Evolutionary conservation across 2,888 invertebrate species (phyloP).

Genomic region (Chrysolina haemoptera): DNA sequence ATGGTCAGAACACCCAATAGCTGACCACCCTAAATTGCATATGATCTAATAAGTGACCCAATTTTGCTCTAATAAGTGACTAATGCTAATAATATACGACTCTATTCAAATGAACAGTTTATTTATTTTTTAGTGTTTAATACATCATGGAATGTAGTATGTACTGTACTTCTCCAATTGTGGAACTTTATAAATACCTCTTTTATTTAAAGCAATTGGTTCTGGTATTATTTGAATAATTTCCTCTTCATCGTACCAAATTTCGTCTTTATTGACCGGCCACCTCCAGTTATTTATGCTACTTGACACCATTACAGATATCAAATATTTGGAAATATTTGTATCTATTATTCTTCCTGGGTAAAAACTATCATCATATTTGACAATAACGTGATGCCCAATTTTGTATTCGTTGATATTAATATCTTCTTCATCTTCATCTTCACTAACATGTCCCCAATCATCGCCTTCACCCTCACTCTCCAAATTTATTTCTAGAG

Average conservation of each 20-base stretch:
- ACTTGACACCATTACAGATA: constrained; percentile 6
- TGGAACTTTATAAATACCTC: constrained; percentile 16
- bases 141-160: constrained; percentile 13
- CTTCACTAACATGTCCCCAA: constrained; percentile 10
- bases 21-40: constrained; percentile 1
- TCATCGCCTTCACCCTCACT: constrained; percentile 16
- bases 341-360: constrained; percentile 5
- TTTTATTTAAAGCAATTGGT: constrained; percentile 12
- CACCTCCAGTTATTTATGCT: constrained; percentile 28
- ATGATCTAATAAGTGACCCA: constrained; percentile 8
- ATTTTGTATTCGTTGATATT: background rate
- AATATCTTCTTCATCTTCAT: background rate
- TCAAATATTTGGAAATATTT: constrained; percentile 19
- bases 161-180: constrained; percentile 16
- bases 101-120: constrained; percentile 20
- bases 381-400: constrained; percentile 10
- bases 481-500: constrained; percentile 14
- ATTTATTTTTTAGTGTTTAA: constrained; percentile 14
- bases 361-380: constrained; percentile 8
- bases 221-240: constrained; percentile 15
- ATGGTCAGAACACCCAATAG: constrained; percentile 17
- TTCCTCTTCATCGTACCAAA: constrained; percentile 25
- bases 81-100: constrained; percentile 13
- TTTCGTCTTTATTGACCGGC: constrained; percentile 21
- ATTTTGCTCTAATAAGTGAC: constrained; percentile 16